phyloP scores from a whole-genome alignment of 23 tunicate species.

The Trididemnum nubilum region DNA sequence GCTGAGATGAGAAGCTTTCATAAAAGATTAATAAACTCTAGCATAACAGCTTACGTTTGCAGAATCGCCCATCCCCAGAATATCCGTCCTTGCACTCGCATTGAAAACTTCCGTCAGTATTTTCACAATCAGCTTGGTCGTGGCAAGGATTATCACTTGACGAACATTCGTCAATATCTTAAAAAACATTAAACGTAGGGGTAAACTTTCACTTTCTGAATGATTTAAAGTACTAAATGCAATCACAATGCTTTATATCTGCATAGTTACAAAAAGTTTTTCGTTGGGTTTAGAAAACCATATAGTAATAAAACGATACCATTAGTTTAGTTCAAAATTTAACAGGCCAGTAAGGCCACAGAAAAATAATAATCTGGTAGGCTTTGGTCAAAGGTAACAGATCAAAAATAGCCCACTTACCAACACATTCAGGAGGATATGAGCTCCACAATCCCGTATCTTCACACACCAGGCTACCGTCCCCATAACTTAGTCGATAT shows the following conservation, averaged over 20 bases:
- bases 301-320: too few species aligned
- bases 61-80: slow-evolving; percentile 38
- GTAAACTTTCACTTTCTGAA: too few species aligned
- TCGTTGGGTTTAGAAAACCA: too few species aligned
- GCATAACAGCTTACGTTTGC: slow-evolving; percentile 26
- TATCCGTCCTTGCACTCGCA: slow-evolving; percentile 49
- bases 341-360: too few species aligned
- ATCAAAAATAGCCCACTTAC: too few species aligned
- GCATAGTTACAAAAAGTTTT: too few species aligned
- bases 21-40: neutral
- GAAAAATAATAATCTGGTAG: too few species aligned
- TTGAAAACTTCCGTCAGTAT: slow-evolving; percentile 49
- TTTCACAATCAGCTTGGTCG: slow-evolving; percentile 44
- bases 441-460: neutral
- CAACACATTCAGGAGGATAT: neutral
- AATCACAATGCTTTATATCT: too few species aligned
- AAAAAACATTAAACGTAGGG: neutral
- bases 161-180: slow-evolving; percentile 56
- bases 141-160: slow-evolving; percentile 30
- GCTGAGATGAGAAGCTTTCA: too few species aligned
- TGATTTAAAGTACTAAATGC: neutral
- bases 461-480: neutral
- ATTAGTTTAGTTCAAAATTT: too few species aligned
- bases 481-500: neutral
- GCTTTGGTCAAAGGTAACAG: too few species aligned